Base-by-base conservation (phyloP, 2,113 vertebrate species). In the Zosterops pallidus region DNA sequence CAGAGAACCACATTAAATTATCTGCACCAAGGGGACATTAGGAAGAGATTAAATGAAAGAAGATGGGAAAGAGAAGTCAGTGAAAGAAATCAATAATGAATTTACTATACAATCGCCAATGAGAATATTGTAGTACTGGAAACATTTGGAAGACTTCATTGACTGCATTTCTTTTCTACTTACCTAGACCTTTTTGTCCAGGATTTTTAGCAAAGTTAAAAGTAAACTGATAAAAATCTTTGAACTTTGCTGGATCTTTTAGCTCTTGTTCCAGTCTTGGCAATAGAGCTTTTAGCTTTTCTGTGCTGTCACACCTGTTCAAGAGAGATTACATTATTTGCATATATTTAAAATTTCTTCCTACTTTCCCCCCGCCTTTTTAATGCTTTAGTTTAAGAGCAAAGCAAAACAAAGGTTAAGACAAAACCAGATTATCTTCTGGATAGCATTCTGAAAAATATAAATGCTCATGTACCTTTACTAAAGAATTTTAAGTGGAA, bases 121-220 rank as follows among this genome's bases (percentile, higher is more conserved):
- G 24, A 79, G 28, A 92, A 65, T 72, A 70, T 1, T 47, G 25
- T 47, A 53, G 72, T 63, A 68, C 23, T 31, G 14, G 33, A 85
- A 47, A 12, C 21, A 42, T 55, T 14, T 14, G 57, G 25, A 86
- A 67, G 22, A 20, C 33, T 64, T 79, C 42, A 63, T 20, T 50
- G 33, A 16, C 76, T 83, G 70, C 25, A 0, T 26, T 31, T 74
- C 29, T 74, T 35, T 39, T 68, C 81, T 90, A 98, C 98, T 98
- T 98, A 99, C 99, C 99, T 97, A 99, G 97, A 94, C 99, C 99
- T 96, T 99, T 99, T 92, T 99, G 99, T 93, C 99, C 99, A 55
- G 98, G 99, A 94, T 99, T 99, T 98, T 99, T 99, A 95, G 99
- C 99, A 97, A 99, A 99, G 94, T 99, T 99, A 97, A 99, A 99